Conservation (phyloP, 2,888 invertebrate species). For the Cataglyphis livida region DNA sequence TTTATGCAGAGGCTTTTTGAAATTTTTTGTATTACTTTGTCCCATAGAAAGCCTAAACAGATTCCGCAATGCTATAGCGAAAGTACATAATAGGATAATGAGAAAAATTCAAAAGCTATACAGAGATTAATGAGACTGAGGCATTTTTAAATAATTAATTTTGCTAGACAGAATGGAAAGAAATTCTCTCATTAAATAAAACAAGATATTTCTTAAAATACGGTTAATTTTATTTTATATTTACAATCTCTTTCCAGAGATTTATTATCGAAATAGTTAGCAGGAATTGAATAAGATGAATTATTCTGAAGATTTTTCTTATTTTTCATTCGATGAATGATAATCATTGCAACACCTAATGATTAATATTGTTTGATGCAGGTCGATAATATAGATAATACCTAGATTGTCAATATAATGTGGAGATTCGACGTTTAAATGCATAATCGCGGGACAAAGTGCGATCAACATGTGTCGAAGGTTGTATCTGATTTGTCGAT, state of each 20-base stretch:
- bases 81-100: not conserved
- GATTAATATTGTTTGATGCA: not conserved
- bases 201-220: not conserved
- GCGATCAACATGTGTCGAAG: not conserved
- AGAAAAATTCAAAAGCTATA: not conserved
- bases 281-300: not conserved
- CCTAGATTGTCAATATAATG: not conserved
- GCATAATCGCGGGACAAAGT: constrained; percentile 21
- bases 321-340: not conserved
- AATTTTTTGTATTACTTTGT: not conserved
- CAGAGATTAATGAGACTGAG: not conserved
- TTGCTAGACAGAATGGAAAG: not conserved
- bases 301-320: not conserved
- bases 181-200: not conserved
- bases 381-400: not conserved
- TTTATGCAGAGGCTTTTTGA: not conserved
- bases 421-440: not conserved
- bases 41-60: not conserved
- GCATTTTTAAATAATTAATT: not conserved
- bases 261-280: not conserved
- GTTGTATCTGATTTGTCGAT: not conserved
- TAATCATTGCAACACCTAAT: not conserved
- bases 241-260: not conserved
- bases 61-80: not conserved
- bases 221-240: not conserved